These are phyloP conservation scores for Alentia gelatinosa DNA, from an alignment of 2,888 invertebrate species.

Conservation along the genomic window DNA sequence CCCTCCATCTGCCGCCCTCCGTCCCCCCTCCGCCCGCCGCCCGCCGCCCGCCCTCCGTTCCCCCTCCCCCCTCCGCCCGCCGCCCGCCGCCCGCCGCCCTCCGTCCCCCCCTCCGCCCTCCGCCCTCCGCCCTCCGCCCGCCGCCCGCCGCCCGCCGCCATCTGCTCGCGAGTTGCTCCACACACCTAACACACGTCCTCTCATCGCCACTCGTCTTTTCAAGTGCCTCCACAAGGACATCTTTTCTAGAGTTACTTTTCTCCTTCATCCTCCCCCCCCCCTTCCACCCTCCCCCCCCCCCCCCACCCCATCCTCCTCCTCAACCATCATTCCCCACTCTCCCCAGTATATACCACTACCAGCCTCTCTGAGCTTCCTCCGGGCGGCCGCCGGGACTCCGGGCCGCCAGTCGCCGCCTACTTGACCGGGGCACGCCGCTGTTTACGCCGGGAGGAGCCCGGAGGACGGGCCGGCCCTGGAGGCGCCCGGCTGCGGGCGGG, in stretches of 20 bases:
- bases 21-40: too few species aligned
- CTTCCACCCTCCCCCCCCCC: neutral
- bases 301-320: neutral
- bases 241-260: slow-evolving; percentile 47
- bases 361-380: neutral
- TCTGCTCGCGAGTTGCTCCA: neutral
- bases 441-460: slow-evolving; percentile 22
- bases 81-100: too few species aligned
- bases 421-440: slow-evolving; percentile 41
- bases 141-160: too few species aligned
- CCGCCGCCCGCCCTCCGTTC: too few species aligned
- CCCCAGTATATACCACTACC: neutral
- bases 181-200: neutral
- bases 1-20: too few species aligned
- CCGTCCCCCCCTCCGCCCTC: too few species aligned
- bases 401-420: neutral
- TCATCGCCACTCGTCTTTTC: slow-evolving; percentile 21
- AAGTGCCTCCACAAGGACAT: slow-evolving; percentile 25
- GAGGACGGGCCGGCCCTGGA: neutral
- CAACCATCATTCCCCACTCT: neutral
- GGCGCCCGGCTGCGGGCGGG: neutral
- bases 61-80: too few species aligned
- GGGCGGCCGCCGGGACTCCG: neutral
- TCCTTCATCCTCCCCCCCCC: neutral
- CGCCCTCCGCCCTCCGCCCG: too few species aligned